phyloP scores from a whole-genome alignment of 64 coral and sea anemone genomes.

The Montipora capricornis region DNA sequence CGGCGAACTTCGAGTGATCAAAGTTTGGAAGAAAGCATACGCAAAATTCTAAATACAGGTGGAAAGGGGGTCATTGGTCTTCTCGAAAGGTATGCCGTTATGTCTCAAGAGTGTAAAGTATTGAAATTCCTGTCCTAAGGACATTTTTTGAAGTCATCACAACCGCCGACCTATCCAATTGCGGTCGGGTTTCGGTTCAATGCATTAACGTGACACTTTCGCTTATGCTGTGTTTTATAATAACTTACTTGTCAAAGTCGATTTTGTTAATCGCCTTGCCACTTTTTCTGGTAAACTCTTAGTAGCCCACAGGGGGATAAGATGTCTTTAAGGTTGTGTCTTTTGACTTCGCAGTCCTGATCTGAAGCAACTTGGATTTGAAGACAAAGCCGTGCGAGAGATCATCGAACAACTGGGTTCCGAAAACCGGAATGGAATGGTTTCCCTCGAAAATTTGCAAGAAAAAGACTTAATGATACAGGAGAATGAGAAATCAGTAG shows the following conservation, averaged over 20 bases:
- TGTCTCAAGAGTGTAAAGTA: constrained; percentile 22
- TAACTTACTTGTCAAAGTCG: constrained; percentile 19
- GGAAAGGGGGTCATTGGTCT: constrained; percentile 25
- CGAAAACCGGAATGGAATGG: constrained; percentile 15
- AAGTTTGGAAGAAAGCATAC: constrained; percentile 77
- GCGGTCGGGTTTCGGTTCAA: constrained; percentile 31
- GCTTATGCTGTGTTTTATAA: not conserved
- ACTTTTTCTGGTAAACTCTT: not conserved
- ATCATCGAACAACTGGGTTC: constrained; percentile 29
- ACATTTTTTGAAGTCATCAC: not conserved
- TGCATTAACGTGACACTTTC: constrained; percentile 30
- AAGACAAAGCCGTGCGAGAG: constrained; percentile 9
- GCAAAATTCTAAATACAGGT: constrained; percentile 51
- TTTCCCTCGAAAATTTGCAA: constrained; percentile 13
- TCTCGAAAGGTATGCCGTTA: constrained; percentile 67
- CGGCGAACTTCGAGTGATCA: constrained; percentile 58
- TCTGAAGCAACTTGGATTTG: constrained; percentile 17
- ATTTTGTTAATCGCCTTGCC: constrained; percentile 49
- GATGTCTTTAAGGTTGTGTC: constrained; percentile 32
- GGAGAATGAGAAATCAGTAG: constrained; percentile 29
- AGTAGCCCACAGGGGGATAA: constrained; percentile 30
- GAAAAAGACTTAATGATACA: not conserved
- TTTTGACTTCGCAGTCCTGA: constrained; percentile 43
- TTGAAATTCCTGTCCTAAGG: constrained; percentile 23
- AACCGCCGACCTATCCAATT: not conserved